Conservation (phyloP, 2,113 vertebrate species). For the Ondatra zibethicus region DNA sequence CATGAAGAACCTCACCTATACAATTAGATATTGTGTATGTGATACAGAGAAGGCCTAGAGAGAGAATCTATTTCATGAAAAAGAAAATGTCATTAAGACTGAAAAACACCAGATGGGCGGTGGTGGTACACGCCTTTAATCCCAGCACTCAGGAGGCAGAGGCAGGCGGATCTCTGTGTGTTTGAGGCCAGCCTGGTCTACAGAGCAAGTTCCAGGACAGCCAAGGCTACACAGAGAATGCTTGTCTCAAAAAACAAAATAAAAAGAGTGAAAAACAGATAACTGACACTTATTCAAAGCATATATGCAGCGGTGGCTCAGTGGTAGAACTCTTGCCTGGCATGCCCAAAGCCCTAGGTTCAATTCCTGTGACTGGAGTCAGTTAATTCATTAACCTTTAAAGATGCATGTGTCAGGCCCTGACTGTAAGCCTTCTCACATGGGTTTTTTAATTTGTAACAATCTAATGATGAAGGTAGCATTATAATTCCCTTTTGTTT, state of each 20-base stretch:
- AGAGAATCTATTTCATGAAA: neutral
- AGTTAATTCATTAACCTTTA: neutral
- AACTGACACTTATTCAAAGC: neutral
- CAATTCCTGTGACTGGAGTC: neutral
- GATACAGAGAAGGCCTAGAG: neutral
- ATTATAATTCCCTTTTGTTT: neutral
- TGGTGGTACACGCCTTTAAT: too few species aligned
- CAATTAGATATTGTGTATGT: neutral
- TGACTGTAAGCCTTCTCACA: neutral
- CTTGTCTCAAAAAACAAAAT: too few species aligned
- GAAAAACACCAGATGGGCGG: neutral
- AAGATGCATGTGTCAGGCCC: neutral
- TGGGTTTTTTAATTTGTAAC: neutral
- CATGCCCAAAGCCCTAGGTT: neutral
- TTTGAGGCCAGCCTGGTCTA: too few species aligned
- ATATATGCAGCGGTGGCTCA: neutral
- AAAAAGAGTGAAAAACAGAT: neutral
- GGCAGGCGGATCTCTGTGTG: too few species aligned
- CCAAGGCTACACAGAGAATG: too few species aligned
- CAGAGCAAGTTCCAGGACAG: too few species aligned
- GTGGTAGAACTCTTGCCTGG: neutral
- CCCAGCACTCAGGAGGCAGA: too few species aligned
- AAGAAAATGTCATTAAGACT: neutral
- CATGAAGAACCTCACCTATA: neutral
- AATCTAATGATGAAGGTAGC: neutral